Conservation (phyloP, 2,888 invertebrate species). For the Acanthosepion pharaonis region DNA sequence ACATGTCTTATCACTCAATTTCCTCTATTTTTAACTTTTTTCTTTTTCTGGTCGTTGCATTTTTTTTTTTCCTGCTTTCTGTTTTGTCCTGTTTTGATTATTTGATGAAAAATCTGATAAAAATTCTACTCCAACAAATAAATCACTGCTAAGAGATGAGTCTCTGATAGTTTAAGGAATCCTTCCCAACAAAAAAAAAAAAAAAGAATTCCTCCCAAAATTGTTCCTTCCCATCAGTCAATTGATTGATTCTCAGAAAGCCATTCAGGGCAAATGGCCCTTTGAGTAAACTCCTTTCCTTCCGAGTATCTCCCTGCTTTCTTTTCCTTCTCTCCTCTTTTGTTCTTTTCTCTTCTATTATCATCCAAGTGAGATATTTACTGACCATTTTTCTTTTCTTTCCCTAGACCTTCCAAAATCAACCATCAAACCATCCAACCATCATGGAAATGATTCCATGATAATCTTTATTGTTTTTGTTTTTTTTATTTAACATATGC, state of each 20-base stretch:
- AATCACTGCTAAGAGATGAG: slow-evolving; percentile 33
- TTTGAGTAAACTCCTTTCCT: not conserved
- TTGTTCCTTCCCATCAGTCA: slow-evolving; percentile 18
- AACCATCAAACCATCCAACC: not conserved
- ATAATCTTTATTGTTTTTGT: not conserved
- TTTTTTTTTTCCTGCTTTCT: not conserved
- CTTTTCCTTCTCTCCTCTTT: not conserved
- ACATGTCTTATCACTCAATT: slow-evolving; percentile 22
- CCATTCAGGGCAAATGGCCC: not conserved
- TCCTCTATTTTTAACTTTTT: not conserved
- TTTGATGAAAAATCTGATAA: slow-evolving; percentile 33
- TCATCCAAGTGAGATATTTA: not conserved
- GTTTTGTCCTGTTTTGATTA: not conserved
- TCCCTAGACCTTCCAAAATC: not conserved
- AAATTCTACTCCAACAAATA: slow-evolving; percentile 12
- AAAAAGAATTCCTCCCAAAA: not conserved
- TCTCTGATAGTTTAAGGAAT: slow-evolving; percentile 12
- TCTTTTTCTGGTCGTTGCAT: not conserved
- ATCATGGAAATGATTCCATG: not conserved
- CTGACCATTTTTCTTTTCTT: not conserved
- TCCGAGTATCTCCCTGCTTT: not conserved
- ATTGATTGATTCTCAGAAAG: slow-evolving; percentile 13
- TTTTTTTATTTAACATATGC: not conserved
- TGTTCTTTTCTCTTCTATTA: not conserved
- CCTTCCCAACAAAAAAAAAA: not conserved